phyloP scores from a whole-genome alignment of 2,113 vertebrate species.

The Empidonax traillii region DNA sequence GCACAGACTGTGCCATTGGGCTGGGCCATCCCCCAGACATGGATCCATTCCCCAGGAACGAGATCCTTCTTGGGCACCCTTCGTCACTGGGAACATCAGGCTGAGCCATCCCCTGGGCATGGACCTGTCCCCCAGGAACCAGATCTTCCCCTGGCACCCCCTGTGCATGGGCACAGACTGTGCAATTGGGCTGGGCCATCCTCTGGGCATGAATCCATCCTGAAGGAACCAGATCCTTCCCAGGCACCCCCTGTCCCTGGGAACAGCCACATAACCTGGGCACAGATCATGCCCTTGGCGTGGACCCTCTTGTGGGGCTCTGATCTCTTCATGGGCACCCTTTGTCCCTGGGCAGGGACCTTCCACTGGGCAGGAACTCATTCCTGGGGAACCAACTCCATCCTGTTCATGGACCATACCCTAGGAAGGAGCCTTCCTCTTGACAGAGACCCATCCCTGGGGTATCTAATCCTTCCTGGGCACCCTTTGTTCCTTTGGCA shows the following conservation, averaged over 20 bases:
- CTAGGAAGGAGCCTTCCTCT: background rate
- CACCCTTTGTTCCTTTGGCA: background rate
- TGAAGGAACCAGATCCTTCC: background rate
- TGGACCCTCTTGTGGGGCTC: background rate
- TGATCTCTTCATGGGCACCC: background rate
- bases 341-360: background rate
- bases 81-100: background rate
- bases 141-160: background rate
- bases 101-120: background rate
- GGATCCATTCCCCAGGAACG: rapidly evolving
- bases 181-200: background rate
- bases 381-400: background rate
- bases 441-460: background rate
- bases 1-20: too few species aligned
- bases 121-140: background rate
- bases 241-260: background rate
- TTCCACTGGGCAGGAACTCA: background rate
- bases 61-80: rapidly evolving
- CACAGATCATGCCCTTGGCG: too few species aligned
- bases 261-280: too few species aligned
- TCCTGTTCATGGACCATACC: background rate
- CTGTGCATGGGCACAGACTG: background rate
- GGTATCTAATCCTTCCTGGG: background rate
- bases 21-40: background rate
- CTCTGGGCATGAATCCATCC: background rate